Evolutionary conservation across 2,113 vertebrate genomes (phyloP).

Genomic region (Oceanites oceanicus): DNA sequence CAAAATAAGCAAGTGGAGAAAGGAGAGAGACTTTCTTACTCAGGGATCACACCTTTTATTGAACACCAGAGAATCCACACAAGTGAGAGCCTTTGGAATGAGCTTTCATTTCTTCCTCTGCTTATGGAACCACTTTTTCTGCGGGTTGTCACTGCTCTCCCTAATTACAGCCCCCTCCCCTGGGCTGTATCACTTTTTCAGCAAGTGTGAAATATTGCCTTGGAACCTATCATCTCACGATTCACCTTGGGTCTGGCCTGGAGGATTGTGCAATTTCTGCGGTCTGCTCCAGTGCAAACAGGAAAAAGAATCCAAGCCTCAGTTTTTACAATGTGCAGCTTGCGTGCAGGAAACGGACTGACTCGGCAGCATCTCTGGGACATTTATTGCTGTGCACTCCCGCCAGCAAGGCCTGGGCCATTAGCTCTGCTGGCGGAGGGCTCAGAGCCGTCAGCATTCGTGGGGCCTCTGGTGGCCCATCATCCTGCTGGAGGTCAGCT

Average conservation of each 20-base stretch:
- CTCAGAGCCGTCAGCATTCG: not conserved
- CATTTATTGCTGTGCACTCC: not conserved
- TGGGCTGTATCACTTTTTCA: constrained; percentile 44
- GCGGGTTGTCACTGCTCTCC: constrained; percentile 7
- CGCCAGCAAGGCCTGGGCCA: not conserved
- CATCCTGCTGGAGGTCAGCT: not conserved
- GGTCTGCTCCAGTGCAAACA: constrained; percentile 61
- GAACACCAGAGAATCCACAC: constrained; percentile 32
- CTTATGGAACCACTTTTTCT: constrained; percentile 38
- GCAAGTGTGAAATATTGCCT: constrained; percentile 54
- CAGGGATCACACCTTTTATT: constrained; percentile 58
- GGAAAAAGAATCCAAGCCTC: constrained; percentile 32
- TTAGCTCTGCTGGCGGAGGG: not conserved
- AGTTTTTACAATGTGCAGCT: constrained; percentile 59
- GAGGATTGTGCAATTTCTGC: constrained; percentile 35
- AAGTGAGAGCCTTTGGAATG: not conserved
- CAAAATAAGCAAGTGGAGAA: constrained; percentile 66
- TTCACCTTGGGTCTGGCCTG: constrained; percentile 33
- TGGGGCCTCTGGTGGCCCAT: rapidly evolving
- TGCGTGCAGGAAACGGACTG: constrained; percentile 29
- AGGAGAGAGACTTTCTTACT: constrained; percentile 38
- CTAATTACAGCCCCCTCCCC: constrained; percentile 21
- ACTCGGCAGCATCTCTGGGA: constrained; percentile 10
- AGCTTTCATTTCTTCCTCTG: constrained; percentile 28
- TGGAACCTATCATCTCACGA: not conserved